Conservation (phyloP, 2,113 vertebrate species). For the Otus sunia region DNA sequence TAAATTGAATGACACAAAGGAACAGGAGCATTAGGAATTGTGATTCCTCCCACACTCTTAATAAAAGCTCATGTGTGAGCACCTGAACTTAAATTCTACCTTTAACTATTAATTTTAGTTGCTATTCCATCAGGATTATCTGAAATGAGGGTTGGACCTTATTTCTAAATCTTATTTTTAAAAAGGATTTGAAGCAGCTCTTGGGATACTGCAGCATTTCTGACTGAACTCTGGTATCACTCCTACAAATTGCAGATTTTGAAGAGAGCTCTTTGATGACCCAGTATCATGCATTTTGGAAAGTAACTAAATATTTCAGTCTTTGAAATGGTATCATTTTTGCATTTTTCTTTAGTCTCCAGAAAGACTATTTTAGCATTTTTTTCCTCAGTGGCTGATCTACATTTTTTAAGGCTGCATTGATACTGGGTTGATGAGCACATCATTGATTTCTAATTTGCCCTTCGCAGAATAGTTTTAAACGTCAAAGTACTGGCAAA, state of each 20-base stretch:
- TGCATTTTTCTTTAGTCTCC: neutral
- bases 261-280: neutral
- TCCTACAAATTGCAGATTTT: neutral
- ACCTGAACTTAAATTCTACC: neutral
- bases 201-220: neutral
- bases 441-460: conserved; percentile 35
- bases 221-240: neutral
- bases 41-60: neutral
- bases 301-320: neutral
- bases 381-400: neutral
- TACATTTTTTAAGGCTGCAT: neutral
- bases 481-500: conserved; percentile 4
- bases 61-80: neutral
- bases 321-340: neutral
- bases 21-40: neutral
- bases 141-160: neutral
- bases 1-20: neutral
- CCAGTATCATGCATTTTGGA: rapidly evolving
- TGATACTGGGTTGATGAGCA: neutral
- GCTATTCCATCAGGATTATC: neutral
- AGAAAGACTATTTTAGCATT: neutral
- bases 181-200: neutral
- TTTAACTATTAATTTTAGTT: neutral
- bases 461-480: conserved; percentile 35
- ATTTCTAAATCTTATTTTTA: neutral